These are phyloP conservation scores for Corvus moneduloides DNA, from an alignment of 2,113 vertebrate genomes.

Conservation along the genomic window DNA sequence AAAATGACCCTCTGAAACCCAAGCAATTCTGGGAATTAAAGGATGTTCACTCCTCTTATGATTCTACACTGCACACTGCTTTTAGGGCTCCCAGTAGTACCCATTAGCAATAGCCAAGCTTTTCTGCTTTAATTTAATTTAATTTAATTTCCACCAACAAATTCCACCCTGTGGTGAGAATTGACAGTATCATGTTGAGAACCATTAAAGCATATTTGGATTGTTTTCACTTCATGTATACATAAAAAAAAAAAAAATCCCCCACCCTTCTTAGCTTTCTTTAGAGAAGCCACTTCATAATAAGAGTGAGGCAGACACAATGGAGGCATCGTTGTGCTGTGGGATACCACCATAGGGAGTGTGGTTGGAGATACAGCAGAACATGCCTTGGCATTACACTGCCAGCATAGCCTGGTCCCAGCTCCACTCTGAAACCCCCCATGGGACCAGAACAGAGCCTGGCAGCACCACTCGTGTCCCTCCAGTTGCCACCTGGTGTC, in stretches of 20 bases:
- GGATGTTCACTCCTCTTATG: constrained; percentile 25
- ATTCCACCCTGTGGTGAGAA: constrained; percentile 55
- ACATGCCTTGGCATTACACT: not conserved
- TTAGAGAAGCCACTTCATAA: constrained; percentile 19
- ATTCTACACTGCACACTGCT: not conserved
- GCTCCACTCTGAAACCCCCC: not conserved
- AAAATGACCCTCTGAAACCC: not conserved
- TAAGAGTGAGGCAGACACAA: constrained; percentile 29
- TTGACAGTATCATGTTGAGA: constrained; percentile 55
- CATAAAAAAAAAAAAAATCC: not conserved
- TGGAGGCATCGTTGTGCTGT: not conserved
- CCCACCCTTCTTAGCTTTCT: not conserved
- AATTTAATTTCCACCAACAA: constrained; percentile 56
- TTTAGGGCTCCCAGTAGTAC: constrained; percentile 51
- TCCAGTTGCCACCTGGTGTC: not conserved
- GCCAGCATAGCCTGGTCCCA: not conserved
- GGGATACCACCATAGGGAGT: not conserved
- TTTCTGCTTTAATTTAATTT: constrained; percentile 57
- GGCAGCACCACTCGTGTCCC: not conserved
- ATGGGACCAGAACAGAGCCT: not conserved
- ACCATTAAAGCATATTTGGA: constrained; percentile 46
- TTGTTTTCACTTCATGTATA: not conserved
- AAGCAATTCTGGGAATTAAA: constrained; percentile 23
- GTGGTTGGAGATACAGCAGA: not conserved
- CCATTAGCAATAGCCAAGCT: constrained; percentile 45